Percentiles rank a stretch among this genome's conserved stretches.
Evolutionary conservation across 2,797 vertebrate species (phyloP).

Genomic region (Semaprochilodus insignis): DNA sequence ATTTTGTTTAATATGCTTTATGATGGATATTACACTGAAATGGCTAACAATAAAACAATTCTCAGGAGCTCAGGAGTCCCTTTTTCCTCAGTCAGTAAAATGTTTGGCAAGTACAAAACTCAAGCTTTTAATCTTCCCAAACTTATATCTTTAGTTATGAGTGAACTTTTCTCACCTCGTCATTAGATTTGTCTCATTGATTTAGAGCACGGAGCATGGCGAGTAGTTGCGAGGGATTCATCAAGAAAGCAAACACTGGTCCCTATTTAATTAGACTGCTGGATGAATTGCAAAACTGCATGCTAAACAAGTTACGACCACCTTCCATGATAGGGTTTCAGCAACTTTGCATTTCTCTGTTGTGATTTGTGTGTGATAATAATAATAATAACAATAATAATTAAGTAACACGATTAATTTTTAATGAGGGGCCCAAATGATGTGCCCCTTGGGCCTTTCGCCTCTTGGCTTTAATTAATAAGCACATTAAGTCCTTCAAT

Average conservation of each 20-base stretch:
- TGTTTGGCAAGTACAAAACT: neutral
- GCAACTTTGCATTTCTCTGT: conserved; percentile 37
- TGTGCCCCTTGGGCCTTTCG: conserved; percentile 78
- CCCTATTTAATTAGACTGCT: conserved; percentile 64
- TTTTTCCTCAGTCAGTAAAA: neutral
- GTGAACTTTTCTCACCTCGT: conserved; percentile 53
- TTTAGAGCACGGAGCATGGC: conserved; percentile 56
- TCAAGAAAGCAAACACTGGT: conserved; percentile 53
- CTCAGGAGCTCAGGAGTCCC: neutral
- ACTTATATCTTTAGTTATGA: conserved; percentile 40
- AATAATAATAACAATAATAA: conserved; percentile 83
- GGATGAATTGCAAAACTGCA: conserved; percentile 45
- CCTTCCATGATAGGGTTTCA: conserved; percentile 41
- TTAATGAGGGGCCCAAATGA: conserved; percentile 83
- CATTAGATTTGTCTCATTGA: conserved; percentile 62
- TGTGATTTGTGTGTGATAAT: conserved; percentile 49
- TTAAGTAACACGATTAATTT: conserved; percentile 84
- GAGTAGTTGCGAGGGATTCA: conserved; percentile 43
- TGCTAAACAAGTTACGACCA: conserved; percentile 50
- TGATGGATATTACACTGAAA: neutral
- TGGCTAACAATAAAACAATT: neutral
- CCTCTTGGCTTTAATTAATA: conserved; percentile 84
- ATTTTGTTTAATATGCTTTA: conserved; percentile 13
- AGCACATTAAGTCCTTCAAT: conserved; percentile 82
- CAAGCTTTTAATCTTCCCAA: conserved; percentile 2